These are phyloP conservation scores for Melanostoma scalare DNA, from an alignment of 2,888 invertebrate genomes.

Conservation along the genomic window DNA sequence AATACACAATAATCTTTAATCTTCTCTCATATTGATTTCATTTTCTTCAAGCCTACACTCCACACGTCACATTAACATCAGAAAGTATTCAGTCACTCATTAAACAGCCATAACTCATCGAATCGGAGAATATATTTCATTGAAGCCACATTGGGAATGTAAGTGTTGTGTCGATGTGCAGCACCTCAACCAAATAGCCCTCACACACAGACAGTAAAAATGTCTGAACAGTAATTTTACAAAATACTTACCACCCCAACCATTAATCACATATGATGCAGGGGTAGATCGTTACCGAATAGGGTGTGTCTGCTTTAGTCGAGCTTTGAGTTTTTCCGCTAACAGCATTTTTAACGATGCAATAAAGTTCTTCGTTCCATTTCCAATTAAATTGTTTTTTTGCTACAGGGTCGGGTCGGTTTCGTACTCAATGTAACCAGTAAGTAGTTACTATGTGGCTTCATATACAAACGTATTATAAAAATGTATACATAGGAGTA, in stretches of 20 bases:
- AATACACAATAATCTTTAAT: conserved; percentile 15
- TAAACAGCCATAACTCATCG: conserved; percentile 46
- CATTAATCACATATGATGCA: not conserved
- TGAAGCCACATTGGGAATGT: conserved; percentile 33
- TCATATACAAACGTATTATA: too few relatives aligned
- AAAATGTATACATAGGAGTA: too few relatives aligned
- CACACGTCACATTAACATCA: not conserved
- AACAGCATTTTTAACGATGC: conserved; percentile 61
- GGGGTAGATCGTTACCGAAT: not conserved
- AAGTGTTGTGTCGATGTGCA: not conserved
- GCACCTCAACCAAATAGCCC: conserved; percentile 1
- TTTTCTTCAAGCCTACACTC: conserved; percentile 25
- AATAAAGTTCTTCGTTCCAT: conserved; percentile 61
- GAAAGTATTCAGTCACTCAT: conserved; percentile 36
- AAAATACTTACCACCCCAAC: conserved; percentile 10
- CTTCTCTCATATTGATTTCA: conserved; percentile 28
- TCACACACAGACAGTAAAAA: conserved; percentile 7
- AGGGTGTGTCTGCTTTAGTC: not conserved
- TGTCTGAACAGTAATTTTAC: conserved; percentile 36
- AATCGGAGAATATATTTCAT: conserved; percentile 49
- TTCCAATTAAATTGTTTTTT: conserved; percentile 63
- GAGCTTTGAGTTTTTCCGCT: not conserved
- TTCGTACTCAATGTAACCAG: too few relatives aligned
- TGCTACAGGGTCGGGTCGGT: too few relatives aligned
- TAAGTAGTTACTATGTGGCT: too few relatives aligned